Conservation (phyloP, 2,113 vertebrate genomes). For the Oceanites oceanicus region DNA sequence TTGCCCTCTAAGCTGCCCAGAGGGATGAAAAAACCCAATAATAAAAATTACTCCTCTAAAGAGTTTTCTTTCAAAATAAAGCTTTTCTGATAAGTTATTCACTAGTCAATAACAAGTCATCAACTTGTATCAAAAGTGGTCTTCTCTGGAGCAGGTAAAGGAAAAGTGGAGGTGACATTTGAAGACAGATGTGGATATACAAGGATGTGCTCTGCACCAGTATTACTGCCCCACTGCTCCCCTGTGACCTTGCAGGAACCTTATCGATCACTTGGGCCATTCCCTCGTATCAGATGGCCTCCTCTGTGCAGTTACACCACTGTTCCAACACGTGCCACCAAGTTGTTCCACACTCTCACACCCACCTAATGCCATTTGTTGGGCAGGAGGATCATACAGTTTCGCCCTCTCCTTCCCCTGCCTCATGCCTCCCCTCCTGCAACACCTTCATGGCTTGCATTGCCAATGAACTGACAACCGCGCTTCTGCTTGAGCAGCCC, state of each 20-base stretch:
- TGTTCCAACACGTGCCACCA: not conserved
- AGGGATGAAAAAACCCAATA: not conserved
- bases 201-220: not conserved
- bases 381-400: not conserved
- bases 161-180: not conserved
- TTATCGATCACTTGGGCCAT: not conserved
- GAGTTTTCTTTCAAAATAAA: not conserved
- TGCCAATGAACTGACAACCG: not conserved
- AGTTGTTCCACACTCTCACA: not conserved
- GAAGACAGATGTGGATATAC: not conserved
- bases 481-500: not conserved
- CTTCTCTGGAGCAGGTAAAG: not conserved
- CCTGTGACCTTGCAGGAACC: not conserved
- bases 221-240: not conserved
- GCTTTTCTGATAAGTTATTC: not conserved
- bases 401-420: not conserved
- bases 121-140: not conserved
- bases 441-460: not conserved
- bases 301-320: not conserved
- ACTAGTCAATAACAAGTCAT: not conserved
- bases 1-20: not conserved
- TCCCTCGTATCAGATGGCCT: not conserved
- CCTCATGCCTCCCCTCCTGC: not conserved
- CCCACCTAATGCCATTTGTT: not conserved
- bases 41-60: not conserved